Percentiles rank a stretch among this genome's conserved stretches.
Conservation (phyloP, 1,140 invertebrate genomes). For the Homarus americanus region DNA sequence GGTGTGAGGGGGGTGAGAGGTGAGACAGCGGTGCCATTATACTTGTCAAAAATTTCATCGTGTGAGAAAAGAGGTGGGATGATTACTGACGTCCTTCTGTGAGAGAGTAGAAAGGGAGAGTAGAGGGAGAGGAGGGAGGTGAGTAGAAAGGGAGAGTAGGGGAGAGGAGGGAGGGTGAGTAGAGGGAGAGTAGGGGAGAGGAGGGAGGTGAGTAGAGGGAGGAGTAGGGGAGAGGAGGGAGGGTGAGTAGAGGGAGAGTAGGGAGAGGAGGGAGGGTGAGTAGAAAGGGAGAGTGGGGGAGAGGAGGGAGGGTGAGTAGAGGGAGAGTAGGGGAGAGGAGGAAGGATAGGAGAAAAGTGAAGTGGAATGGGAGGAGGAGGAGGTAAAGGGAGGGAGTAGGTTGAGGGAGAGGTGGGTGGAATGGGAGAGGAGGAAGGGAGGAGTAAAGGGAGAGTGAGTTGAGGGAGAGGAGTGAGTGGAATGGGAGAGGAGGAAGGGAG, state of each 20-base stretch:
- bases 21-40: too few relatives aligned
- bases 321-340: not conserved
- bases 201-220: not conserved
- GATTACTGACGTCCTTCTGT: too few relatives aligned
- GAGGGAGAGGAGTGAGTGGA: too few relatives aligned
- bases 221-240: not conserved
- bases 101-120: too few relatives aligned
- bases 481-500: too few relatives aligned
- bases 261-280: not conserved
- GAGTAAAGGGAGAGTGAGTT: not conserved
- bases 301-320: not conserved
- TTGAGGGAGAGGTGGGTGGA: not conserved
- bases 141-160: not conserved
- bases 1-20: too few relatives aligned
- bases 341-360: not conserved
- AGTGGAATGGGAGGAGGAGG: not conserved
- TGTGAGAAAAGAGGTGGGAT: too few relatives aligned
- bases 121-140: not conserved
- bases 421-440: not conserved
- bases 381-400: not conserved
- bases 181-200: not conserved
- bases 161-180: not conserved
- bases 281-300: not conserved
- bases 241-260: too few relatives aligned
- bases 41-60: too few relatives aligned